Evolutionary conservation across 2,113 vertebrate species (phyloP), one percentile per base, ranked within the genome.

Genomic region (Alosa alosa): DNA sequence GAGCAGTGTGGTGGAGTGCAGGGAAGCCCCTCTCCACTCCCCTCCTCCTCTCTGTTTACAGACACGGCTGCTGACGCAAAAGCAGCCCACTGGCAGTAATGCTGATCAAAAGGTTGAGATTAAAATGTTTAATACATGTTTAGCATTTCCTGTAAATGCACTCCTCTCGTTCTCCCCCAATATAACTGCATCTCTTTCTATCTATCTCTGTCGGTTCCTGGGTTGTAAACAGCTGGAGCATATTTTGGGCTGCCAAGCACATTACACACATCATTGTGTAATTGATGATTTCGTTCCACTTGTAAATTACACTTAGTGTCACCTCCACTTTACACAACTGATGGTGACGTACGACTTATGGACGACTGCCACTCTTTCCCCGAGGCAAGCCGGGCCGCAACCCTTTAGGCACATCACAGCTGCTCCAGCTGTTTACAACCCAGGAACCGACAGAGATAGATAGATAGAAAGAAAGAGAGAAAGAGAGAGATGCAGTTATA

Each of bases 281-380:
- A 91, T 90, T 89, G 85, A 90, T 55, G 45, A 49, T 75, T 93
- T 92, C 89, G 90, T 92, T 93, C 92, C 89, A 86, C 85, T 92
- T 86, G 88, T 88, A 93, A 91, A 93, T 93, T 90, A 90, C 82
- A 11, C 41, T 82, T 47, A 83, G 81, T 89, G 84, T 90, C 89
- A 52, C 85, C 86, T 31, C 8, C 49, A 84, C 84, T 72, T 72
- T 72, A 25, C 11, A 72, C n/a, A 68, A 8, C 11, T 36, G 64
- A 68, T 68, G 22, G 13, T 55, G 52, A 55, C 15, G 52, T 55
- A 55, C 2, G 52, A 15, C 52, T 55, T 55, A 13, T 55, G 52
- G 52, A 55, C 52, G 15, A 55, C 52, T 55, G 52, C 52, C 52
- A 15, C 52, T 55, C 17, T 5, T 11, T 49, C 47, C 47, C 47